Base-by-base conservation (phyloP, 92 coral and sea anemone species). In the Palythoa grandiflora region DNA sequence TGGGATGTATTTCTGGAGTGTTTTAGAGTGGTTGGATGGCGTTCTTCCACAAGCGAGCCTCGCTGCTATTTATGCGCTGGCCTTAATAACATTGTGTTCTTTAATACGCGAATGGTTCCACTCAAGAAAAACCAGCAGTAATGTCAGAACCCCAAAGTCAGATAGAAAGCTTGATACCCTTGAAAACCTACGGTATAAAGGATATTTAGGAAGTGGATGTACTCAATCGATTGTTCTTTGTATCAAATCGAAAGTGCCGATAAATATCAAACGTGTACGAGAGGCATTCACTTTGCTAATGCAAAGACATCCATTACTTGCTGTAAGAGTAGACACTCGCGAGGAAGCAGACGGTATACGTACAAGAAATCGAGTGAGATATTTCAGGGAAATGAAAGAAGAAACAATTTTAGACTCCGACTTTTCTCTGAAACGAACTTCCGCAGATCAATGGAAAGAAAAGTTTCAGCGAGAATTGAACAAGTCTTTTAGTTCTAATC, bases 31-130 rank as follows among this genome's bases (percentile, higher is more conserved):
- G 92, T 14, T 94, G 79, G 91, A 90, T 60, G 68, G 87, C 5
- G 66, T 91, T 54, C 48, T 94, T 28, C 90, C 90, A 3, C 87
- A 89, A 71, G 78, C 93, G 38, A 95, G 98, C 19, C 73, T 92
- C 2, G 89, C 98, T 36, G 91, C 91, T 12, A 59, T 94, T 14
- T 94, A 94, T 75, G 68, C 96, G 2, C 52, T 93, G 11, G 71
- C 88, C n/a, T 53, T 93, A 40, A 78, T 93, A 79, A 87, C 96
- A 12, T 37, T 87, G 51, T 71, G 72, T 48, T 79, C 77, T 53
- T 55, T 81, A 38, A 21, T 81, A 71, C 86, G 86, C 47, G 86
- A 81, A 52, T n/a, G 50, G 40, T 50, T 81, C 14, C 14, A 15
- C 8, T 14, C 61, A 47, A 47, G 75, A 51, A 81, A 54, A 48